Conservation (phyloP, 2,113 vertebrate genomes). For the Corvus cornix region DNA sequence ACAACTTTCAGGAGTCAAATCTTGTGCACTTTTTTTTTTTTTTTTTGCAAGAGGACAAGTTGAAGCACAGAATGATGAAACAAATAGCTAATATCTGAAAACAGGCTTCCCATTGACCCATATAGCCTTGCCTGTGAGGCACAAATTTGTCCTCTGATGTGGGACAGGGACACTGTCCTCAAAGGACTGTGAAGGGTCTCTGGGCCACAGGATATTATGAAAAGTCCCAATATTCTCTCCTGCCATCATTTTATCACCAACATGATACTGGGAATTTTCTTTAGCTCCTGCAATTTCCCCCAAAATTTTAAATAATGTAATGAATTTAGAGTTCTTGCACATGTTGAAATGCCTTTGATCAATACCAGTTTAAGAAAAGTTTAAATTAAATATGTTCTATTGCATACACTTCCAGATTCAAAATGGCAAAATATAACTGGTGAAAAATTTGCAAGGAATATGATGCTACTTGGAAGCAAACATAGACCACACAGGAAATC, state of each 20-base stretch:
- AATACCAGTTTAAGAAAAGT: not conserved
- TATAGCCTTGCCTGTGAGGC: accelerated
- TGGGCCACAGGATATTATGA: not conserved
- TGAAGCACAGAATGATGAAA: not conserved
- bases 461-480: not conserved
- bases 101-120: not conserved
- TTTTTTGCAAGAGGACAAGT: not conserved
- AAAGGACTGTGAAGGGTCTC: not conserved
- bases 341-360: not conserved
- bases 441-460: not conserved
- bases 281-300: not conserved
- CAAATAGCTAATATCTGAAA: not conserved
- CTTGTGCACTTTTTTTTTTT: accelerated
- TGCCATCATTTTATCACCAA: not conserved
- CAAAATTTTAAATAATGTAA: not conserved
- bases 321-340: not conserved
- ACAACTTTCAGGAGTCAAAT: not conserved
- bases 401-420: not conserved
- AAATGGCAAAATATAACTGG: not conserved
- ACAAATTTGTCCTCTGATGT: accelerated
- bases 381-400: not conserved
- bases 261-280: not conserved
- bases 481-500: not conserved
- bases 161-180: not conserved
- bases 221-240: not conserved